Conservation (phyloP, 2,797 vertebrate species). For the Crax fasciolata region DNA sequence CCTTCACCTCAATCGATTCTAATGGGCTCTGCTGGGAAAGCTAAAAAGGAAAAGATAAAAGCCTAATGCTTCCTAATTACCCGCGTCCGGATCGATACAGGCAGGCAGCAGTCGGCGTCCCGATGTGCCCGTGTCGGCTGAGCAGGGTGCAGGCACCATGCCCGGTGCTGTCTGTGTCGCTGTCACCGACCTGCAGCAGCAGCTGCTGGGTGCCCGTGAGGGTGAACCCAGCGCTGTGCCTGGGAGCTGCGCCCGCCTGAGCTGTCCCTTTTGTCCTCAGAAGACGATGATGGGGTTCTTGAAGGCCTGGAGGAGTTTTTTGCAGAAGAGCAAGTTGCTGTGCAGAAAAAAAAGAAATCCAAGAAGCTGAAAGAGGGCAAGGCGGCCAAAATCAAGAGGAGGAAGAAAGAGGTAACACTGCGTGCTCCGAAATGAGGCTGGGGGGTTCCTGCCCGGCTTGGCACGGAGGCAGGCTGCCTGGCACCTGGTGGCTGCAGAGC, state of each 20-base stretch:
- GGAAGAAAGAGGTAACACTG: conserved; percentile 92
- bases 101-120: rapidly evolving
- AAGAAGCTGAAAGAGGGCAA: conserved; percentile 94
- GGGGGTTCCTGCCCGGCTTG: background rate
- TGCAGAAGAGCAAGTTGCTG: conserved; percentile 84
- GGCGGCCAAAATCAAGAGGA: conserved; percentile 91
- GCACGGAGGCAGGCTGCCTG: rapidly evolving
- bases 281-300: conserved; percentile 91
- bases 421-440: rapidly evolving
- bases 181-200: too few species aligned
- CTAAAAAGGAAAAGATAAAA: rapidly evolving
- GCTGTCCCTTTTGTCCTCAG: conserved; percentile 64
- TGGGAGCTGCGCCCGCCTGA: rapidly evolving
- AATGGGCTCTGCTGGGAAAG: background rate
- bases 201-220: rapidly evolving
- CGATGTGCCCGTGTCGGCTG: rapidly evolving
- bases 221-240: rapidly evolving
- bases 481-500: background rate
- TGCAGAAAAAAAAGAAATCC: conserved; percentile 92
- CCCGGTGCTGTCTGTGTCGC: too few species aligned
- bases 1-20: rapidly evolving
- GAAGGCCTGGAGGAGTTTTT: conserved; percentile 92
- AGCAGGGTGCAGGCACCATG: rapidly evolving
- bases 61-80: rapidly evolving
- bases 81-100: background rate